phyloP scores from a whole-genome alignment of 2,888 invertebrate species.

The Lissocephala sabroskyi region DNA sequence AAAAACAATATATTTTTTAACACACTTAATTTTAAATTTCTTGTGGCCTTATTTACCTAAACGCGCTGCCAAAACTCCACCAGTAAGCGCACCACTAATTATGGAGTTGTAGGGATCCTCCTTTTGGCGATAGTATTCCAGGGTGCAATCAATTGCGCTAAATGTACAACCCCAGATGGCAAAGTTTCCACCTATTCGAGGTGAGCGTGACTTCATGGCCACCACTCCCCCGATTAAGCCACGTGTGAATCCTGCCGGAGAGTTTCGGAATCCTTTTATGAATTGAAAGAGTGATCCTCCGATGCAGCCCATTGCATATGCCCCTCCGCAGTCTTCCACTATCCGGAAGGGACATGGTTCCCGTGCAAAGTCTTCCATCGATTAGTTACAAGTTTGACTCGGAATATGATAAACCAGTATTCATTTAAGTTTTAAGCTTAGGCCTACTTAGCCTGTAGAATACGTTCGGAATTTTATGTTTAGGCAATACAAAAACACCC shows the following conservation, averaged over 20 bases:
- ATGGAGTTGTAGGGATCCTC: constrained; percentile 99
- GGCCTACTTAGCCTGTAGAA: too few relatives aligned
- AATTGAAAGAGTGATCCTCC: constrained; percentile 99
- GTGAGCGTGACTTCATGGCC: constrained; percentile 92
- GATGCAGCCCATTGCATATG: constrained; percentile 98
- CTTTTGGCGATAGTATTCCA: constrained; percentile 95
- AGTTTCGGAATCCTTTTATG: constrained; percentile 97
- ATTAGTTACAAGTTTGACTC: too few relatives aligned
- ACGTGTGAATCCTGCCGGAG: constrained; percentile 83
- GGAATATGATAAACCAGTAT: too few relatives aligned
- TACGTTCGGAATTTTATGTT: too few relatives aligned
- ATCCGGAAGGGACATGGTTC: constrained; percentile 99
- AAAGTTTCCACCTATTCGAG: constrained; percentile 96
- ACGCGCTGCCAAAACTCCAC: constrained; percentile 96
- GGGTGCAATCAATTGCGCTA: constrained; percentile 96
- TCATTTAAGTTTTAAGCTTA: too few relatives aligned
- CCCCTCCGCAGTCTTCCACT: constrained; percentile 98
- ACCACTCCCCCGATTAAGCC: constrained; percentile 82
- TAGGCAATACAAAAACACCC: too few relatives aligned
- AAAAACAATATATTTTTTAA: too few relatives aligned
- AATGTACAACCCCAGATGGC: constrained; percentile 99
- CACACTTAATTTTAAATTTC: too few relatives aligned
- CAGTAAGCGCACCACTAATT: constrained; percentile 95
- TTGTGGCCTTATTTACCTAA: constrained; percentile 80
- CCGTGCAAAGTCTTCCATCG: constrained; percentile 98